A percentile compares a stretch with the other conserved stretches of the same genome.
These are phyloP conservation scores for Boloria selene DNA, from an alignment of 2,888 invertebrate genomes.

Conservation along the genomic window DNA sequence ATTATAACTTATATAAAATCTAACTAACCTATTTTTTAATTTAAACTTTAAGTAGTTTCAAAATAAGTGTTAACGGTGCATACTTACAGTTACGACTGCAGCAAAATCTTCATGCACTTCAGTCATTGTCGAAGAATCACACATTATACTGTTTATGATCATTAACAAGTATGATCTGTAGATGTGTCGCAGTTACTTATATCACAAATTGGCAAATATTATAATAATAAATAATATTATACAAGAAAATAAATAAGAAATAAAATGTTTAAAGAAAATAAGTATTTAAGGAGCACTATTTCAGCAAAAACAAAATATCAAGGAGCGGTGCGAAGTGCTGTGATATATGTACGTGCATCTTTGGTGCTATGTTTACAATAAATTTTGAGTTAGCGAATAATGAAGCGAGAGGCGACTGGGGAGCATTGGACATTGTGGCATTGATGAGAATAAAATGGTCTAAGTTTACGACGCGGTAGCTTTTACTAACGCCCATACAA, in stretches of 20 bases:
- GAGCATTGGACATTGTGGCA: slow-evolving; percentile 17
- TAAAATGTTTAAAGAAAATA: no score
- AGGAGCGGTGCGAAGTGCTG: neutral
- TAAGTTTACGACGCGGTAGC: slow-evolving; percentile 9
- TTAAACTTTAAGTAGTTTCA: no score
- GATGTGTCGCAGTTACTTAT: slow-evolving; percentile 19
- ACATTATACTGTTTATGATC: slow-evolving; percentile 24
- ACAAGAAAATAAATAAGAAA: neutral
- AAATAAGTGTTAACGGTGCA: no score
- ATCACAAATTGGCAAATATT: neutral
- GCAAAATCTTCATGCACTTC: slow-evolving; percentile 33
- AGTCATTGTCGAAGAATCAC: slow-evolving; percentile 22
- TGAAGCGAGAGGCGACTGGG: slow-evolving; percentile 4
- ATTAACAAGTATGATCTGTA: neutral
- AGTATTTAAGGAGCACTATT: no score
- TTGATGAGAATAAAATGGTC: slow-evolving; percentile 22
- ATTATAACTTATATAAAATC: no score
- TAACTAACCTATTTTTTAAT: no score
- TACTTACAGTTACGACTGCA: slow-evolving; percentile 26
- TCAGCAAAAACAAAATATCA: no score
- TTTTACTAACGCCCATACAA: slow-evolving; percentile 15
- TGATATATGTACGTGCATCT: slow-evolving; percentile 16
- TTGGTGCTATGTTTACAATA: slow-evolving; percentile 7
- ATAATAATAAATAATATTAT: slow-evolving; percentile 5
- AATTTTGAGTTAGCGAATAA: slow-evolving; percentile 14